phyloP scores from a whole-genome alignment of 2,797 vertebrate genomes.

The Sphenodon punctatus region DNA sequence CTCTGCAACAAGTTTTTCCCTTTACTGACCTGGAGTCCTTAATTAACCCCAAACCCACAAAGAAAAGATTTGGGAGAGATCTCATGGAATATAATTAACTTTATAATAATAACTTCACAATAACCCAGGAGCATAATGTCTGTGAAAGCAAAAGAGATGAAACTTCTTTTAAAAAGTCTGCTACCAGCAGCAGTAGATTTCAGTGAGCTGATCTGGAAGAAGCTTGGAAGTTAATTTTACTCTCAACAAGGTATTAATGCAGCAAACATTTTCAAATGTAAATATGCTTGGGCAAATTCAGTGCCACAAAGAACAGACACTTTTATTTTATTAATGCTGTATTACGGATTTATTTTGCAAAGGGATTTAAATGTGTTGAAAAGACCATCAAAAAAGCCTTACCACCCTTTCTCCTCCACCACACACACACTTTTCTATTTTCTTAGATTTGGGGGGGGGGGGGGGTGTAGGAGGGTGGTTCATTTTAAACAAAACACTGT shows the following conservation, averaged over 20 bases:
- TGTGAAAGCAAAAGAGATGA: neutral
- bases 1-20: neutral
- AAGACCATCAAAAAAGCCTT: conserved; percentile 19
- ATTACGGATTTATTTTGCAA: conserved; percentile 22
- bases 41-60: neutral
- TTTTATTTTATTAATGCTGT: neutral
- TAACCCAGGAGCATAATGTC: neutral
- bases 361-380: neutral
- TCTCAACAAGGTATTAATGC: conserved; percentile 10
- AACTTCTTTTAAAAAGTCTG: neutral
- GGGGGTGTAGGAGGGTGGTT: no score
- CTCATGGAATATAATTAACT: neutral
- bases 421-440: neutral
- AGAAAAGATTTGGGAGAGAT: neutral
- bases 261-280: conserved; percentile 14
- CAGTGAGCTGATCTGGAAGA: neutral
- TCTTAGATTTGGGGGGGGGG: no score
- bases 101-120: neutral
- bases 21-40: neutral
- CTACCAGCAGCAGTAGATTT: neutral
- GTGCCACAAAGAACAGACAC: neutral
- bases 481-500: conserved; percentile 31
- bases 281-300: neutral
- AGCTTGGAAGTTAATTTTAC: neutral
- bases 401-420: neutral